Percentiles rank a stretch among this genome's conserved stretches.
phyloP scores from a whole-genome alignment of 92 coral and sea anemone genomes.

The Isaurus tuberculatus region DNA sequence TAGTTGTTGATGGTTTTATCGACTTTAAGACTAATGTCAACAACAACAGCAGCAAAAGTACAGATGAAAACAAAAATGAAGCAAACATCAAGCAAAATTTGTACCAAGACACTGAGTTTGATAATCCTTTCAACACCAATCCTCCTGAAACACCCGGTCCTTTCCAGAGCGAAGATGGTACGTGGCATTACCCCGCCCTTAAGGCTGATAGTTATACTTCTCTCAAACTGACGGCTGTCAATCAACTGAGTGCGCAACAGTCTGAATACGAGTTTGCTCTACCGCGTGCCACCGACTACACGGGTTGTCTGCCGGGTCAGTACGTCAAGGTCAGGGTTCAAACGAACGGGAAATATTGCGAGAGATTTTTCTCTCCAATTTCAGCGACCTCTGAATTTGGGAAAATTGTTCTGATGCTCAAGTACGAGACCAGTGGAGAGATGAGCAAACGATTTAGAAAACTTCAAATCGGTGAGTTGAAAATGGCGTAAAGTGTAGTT shows the following conservation, averaged over 20 bases:
- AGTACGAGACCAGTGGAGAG: slow-evolving; percentile 60
- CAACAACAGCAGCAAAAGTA: not conserved
- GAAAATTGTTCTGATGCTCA: slow-evolving; percentile 54
- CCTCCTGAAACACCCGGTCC: slow-evolving; percentile 58
- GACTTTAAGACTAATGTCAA: not conserved
- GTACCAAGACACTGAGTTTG: slow-evolving; percentile 58
- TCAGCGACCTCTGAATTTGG: slow-evolving; percentile 64
- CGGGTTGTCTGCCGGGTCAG: slow-evolving; percentile 73
- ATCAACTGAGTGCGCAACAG: slow-evolving; percentile 46
- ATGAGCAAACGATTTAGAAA: slow-evolving; percentile 51
- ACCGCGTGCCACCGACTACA: slow-evolving; percentile 58
- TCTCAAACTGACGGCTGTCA: slow-evolving; percentile 56
- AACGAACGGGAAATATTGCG: slow-evolving; percentile 26
- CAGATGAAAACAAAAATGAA: slow-evolving; percentile 22
- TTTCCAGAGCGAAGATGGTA: slow-evolving; percentile 44
- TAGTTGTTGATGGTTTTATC: not conserved
- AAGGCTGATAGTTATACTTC: slow-evolving; percentile 54
- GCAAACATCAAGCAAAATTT: not conserved
- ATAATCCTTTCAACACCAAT: slow-evolving; percentile 68
- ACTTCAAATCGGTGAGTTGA: slow-evolving; percentile 60
- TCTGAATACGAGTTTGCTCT: slow-evolving; percentile 69
- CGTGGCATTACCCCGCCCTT: slow-evolving; percentile 56
- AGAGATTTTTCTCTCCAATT: slow-evolving; percentile 71
- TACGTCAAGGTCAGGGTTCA: slow-evolving; percentile 61
- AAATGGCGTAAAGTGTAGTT: too few relatives aligned